Conservation (phyloP, 2,797 vertebrate genomes). For the Mus spretus region DNA sequence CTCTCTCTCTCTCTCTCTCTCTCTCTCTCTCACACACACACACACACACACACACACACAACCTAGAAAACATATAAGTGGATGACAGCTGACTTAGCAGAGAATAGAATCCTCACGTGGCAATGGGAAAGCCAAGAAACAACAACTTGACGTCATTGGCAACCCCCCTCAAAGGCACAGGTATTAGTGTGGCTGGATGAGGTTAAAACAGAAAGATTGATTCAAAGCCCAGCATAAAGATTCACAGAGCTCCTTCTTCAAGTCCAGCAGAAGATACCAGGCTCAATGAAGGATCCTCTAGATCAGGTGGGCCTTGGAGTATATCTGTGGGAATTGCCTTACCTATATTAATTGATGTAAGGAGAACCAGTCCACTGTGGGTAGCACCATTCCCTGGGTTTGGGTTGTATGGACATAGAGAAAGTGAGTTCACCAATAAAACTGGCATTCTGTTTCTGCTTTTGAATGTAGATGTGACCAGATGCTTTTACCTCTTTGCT, state of each 20-base stretch:
- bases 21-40: background rate
- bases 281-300: background rate
- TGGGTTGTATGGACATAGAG: background rate
- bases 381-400: background rate
- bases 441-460: background rate
- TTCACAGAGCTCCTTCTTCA: background rate
- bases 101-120: constrained; percentile 28
- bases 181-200: background rate
- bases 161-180: background rate
- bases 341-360: background rate
- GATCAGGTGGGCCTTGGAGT: background rate
- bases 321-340: background rate
- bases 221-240: constrained; percentile 6
- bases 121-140: constrained; percentile 5
- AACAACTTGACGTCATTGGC: background rate
- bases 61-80: background rate
- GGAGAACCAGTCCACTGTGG: background rate
- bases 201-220: background rate
- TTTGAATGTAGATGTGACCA: background rate
- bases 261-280: background rate
- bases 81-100: background rate
- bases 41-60: background rate
- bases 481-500: background rate
- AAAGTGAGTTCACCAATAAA: background rate
- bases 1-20: background rate